Conservation (phyloP, 2,888 invertebrate species). For the Agrypnus murinus region DNA sequence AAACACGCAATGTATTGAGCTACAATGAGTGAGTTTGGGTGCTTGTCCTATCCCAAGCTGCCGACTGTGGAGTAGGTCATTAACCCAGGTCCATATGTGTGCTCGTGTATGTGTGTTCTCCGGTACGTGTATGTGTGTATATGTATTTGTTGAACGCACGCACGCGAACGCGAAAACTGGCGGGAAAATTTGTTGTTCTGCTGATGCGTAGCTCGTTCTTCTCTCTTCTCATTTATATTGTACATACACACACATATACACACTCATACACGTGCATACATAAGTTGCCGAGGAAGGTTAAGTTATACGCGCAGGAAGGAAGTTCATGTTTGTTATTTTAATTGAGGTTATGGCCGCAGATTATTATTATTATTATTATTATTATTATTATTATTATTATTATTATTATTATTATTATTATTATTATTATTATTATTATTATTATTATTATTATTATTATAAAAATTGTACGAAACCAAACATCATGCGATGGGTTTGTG, state of each 20-base stretch:
- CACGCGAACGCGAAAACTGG: slow-evolving; percentile 66
- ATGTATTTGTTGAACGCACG: slow-evolving; percentile 42
- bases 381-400: no score
- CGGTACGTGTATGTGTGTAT: slow-evolving; percentile 52
- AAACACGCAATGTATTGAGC: slow-evolving; percentile 55
- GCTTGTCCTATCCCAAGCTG: slow-evolving; percentile 69
- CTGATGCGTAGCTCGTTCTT: slow-evolving; percentile 51
- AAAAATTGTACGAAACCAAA: no score
- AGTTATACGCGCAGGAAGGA: slow-evolving; percentile 51
- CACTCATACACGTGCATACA: no score
- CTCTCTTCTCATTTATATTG: neutral
- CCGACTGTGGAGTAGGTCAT: slow-evolving; percentile 67
- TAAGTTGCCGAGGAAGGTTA: slow-evolving; percentile 11
- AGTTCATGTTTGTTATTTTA: slow-evolving; percentile 41
- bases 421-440: no score
- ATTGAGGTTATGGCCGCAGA: slow-evolving; percentile 13
- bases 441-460: no score
- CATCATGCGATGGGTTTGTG: no score
- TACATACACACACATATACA: no score
- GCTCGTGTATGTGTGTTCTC: slow-evolving; percentile 58
- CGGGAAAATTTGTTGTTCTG: slow-evolving; percentile 61
- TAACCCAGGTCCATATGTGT: slow-evolving; percentile 67
- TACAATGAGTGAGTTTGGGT: slow-evolving; percentile 57
- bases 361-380: slow-evolving; percentile 19
- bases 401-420: no score